These are phyloP conservation scores for Bubalus kerabau DNA, from an alignment of 2,113 vertebrate genomes.

Conservation along the genomic window DNA sequence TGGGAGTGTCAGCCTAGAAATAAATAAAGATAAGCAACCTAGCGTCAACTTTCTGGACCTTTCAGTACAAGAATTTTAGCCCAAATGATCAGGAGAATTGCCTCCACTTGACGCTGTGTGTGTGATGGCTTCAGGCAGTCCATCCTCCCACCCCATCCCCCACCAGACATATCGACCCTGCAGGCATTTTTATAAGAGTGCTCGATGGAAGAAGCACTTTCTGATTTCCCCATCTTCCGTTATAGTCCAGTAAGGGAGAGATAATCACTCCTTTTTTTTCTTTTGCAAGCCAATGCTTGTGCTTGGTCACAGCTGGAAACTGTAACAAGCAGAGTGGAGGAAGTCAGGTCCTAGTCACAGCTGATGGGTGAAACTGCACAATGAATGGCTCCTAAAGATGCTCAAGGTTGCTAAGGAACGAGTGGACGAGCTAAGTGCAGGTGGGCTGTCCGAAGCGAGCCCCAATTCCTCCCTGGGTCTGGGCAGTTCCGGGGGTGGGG, in stretches of 20 bases:
- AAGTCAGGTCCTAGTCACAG: neutral
- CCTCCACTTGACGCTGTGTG: neutral
- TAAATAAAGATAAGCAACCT: neutral
- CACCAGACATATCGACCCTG: neutral
- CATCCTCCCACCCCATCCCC: neutral
- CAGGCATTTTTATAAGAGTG: neutral
- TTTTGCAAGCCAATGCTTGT: neutral
- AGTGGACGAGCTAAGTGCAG: neutral
- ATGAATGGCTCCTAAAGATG: neutral
- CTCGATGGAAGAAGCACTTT: neutral
- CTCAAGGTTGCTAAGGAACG: neutral
- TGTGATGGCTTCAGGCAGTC: neutral
- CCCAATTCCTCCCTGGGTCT: neutral
- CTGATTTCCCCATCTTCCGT: neutral
- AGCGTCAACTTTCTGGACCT: neutral
- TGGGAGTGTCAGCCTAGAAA: neutral
- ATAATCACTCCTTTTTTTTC: neutral
- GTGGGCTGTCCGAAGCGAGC: neutral
- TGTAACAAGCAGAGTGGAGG: neutral
- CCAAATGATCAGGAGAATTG: neutral
- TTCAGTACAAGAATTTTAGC: neutral
- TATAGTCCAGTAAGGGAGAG: neutral
- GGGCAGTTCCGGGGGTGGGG: neutral
- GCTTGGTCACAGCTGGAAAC: neutral
- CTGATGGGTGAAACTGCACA: neutral